Conservation (phyloP, 2,888 invertebrate genomes). For the Arge pagana region DNA sequence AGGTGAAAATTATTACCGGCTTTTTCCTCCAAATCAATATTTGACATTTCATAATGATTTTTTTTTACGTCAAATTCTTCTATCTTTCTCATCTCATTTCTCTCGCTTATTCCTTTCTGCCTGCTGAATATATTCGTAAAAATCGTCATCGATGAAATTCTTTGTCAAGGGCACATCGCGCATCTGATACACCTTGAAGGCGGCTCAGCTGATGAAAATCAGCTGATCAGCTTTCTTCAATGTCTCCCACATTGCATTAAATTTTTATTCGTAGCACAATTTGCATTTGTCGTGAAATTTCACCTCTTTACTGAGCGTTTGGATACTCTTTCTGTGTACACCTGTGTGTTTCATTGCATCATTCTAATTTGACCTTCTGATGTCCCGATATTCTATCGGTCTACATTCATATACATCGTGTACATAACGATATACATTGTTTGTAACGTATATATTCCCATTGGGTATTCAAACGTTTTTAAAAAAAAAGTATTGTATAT, state of each 20-base stretch:
- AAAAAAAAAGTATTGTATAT: no score
- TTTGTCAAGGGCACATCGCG: conserved; percentile 22
- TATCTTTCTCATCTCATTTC: conserved; percentile 5
- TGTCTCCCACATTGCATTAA: no score
- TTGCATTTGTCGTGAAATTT: background rate
- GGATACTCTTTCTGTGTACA: conserved; percentile 5
- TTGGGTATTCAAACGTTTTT: no score
- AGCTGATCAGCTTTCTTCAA: no score
- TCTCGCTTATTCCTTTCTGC: conserved; percentile 18
- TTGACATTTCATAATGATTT: background rate
- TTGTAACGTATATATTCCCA: no score
- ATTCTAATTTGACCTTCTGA: conserved; percentile 17
- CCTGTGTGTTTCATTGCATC: conserved; percentile 11
- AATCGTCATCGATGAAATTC: conserved; percentile 7
- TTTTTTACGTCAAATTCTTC: background rate
- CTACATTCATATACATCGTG: conserved; percentile 8
- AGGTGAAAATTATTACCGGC: no score
- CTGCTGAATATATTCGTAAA: conserved; percentile 19
- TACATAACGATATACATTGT: no score
- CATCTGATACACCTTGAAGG: no score
- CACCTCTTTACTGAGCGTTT: background rate
- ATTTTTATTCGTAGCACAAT: no score
- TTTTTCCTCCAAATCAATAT: no score
- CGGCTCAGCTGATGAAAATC: no score
- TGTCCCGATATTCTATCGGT: conserved; percentile 16